A percentile compares a stretch with the other conserved stretches of the same genome.
Evolutionary conservation across 2,888 invertebrate species (phyloP).

Genomic region (Diarsia rubi): DNA sequence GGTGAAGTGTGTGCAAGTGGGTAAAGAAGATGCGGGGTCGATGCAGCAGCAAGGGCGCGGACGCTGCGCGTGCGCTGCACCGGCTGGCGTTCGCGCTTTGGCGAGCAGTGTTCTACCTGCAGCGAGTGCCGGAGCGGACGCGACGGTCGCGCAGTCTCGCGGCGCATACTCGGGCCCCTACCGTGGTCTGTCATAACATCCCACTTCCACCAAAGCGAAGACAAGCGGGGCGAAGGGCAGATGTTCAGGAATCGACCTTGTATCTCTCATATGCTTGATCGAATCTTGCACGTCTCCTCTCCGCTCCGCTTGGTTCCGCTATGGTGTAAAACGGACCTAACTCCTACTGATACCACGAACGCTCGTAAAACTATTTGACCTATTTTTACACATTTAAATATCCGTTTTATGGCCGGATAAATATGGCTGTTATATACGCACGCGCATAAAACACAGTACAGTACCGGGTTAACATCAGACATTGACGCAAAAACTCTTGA

Average conservation of each 20-base stretch:
- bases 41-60: slow-evolving; percentile 78
- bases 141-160: slow-evolving; percentile 76
- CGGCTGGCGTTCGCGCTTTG: slow-evolving; percentile 94
- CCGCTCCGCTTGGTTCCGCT: neutral
- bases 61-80: slow-evolving; percentile 92
- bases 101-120: slow-evolving; percentile 94
- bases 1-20: slow-evolving; percentile 53
- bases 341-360: slow-evolving; percentile 50
- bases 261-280: neutral
- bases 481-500: neutral
- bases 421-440: slow-evolving; percentile 24
- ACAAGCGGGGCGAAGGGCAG: neutral
- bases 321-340: neutral
- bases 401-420: slow-evolving; percentile 32
- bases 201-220: neutral
- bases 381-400: slow-evolving; percentile 45
- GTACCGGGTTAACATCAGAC: neutral
- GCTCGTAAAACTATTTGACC: slow-evolving; percentile 47
- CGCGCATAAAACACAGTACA: slow-evolving; percentile 28
- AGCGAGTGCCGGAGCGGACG: slow-evolving; percentile 82
- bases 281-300: neutral
- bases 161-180: slow-evolving; percentile 58
- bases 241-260: neutral
- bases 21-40: slow-evolving; percentile 79
- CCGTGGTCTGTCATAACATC: slow-evolving; percentile 75